A percentile compares a stretch with the other conserved stretches of the same genome.
Conservation (phyloP, 2,797 vertebrate genomes). For the Phrynocephalus guinanensis region DNA sequence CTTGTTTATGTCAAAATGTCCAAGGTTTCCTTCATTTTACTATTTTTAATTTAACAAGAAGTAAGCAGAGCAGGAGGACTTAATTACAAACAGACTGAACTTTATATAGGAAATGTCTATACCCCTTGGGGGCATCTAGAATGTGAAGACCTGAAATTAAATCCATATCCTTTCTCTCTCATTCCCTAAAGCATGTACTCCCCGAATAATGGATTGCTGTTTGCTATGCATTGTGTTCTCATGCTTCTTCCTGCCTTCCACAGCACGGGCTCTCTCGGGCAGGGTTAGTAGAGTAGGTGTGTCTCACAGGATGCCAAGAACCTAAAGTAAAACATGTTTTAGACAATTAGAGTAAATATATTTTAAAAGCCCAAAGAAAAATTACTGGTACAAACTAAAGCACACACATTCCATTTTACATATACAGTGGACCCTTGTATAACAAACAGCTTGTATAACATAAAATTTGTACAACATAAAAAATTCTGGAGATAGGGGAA, state of each 20-base stretch:
- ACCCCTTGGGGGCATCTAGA: slow-evolving; percentile 75
- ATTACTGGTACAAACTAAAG: slow-evolving; percentile 39
- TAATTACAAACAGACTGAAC: slow-evolving; percentile 82
- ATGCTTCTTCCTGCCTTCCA: slow-evolving; percentile 61
- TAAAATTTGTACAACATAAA: too few relatives aligned
- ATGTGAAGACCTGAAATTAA: slow-evolving; percentile 76
- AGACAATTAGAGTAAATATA: slow-evolving; percentile 49
- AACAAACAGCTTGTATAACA: too few relatives aligned
- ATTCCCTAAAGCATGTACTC: slow-evolving; percentile 63
- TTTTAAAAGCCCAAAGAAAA: slow-evolving; percentile 51
- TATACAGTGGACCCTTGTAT: too few relatives aligned
- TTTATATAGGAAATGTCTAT: slow-evolving; percentile 79
- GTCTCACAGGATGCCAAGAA: slow-evolving; percentile 55
- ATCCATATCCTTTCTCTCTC: slow-evolving; percentile 63
- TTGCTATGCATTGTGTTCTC: slow-evolving; percentile 58
- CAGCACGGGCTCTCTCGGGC: slow-evolving; percentile 53
- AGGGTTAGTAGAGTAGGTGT: slow-evolving; percentile 58
- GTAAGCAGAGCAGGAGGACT: slow-evolving; percentile 78
- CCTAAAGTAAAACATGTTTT: slow-evolving; percentile 44
- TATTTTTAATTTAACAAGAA: slow-evolving; percentile 83
- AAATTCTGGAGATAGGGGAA: too few relatives aligned
- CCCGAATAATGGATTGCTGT: slow-evolving; percentile 59
- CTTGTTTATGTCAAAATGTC: slow-evolving; percentile 79
- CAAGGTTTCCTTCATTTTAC: slow-evolving; percentile 78
- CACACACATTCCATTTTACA: slow-evolving; percentile 29